Percentiles rank a stretch among this genome's conserved stretches.
phyloP scores from a whole-genome alignment of 2,888 invertebrate species.

The Cantharis rufa region DNA sequence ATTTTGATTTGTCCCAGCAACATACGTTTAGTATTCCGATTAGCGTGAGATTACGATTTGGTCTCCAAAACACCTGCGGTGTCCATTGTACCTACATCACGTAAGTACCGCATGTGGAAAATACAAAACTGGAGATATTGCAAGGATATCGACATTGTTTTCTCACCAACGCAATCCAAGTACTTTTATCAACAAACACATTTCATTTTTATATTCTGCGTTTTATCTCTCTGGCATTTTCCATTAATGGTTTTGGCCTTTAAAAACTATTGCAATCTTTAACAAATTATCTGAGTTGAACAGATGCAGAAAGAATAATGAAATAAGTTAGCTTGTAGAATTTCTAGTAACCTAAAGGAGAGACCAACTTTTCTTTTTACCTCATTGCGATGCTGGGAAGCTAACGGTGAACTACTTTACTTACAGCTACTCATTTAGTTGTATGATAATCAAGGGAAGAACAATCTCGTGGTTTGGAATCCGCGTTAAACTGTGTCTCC shows the following conservation, averaged over 20 bases:
- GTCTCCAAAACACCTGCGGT: background rate
- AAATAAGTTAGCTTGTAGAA: background rate
- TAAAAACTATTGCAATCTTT: background rate
- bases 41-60: background rate
- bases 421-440: no score
- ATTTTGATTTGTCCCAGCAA: background rate
- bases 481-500: no score
- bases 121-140: background rate
- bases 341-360: background rate
- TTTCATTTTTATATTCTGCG: background rate
- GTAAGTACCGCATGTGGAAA: background rate
- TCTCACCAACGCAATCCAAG: background rate
- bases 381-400: no score
- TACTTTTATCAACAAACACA: background rate
- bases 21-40: background rate
- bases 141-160: background rate
- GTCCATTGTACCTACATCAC: background rate
- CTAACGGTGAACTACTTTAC: no score
- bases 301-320: background rate
- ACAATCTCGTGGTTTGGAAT: no score
- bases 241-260: background rate
- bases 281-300: background rate
- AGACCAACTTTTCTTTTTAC: background rate
- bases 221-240: background rate
- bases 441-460: no score